phyloP scores from a whole-genome alignment of 2,888 invertebrate species.

The Drosophila nr. perissopoda region DNA sequence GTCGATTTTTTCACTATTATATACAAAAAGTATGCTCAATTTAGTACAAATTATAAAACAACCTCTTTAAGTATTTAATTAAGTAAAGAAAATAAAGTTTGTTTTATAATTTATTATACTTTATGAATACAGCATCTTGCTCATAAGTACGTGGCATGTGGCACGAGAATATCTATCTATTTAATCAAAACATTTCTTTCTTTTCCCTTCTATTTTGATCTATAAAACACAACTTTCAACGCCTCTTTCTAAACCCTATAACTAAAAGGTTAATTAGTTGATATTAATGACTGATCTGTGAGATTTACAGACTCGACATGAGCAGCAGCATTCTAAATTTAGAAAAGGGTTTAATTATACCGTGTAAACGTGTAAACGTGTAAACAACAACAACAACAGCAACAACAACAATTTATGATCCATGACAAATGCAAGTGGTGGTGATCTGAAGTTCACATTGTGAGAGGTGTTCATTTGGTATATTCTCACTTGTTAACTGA shows the following conservation, averaged over 20 bases:
- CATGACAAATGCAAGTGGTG: constrained; percentile 1
- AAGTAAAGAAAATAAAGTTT: not conserved
- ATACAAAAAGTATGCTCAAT: not conserved
- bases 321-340: constrained; percentile 2
- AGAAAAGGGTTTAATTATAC: not conserved
- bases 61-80: not conserved
- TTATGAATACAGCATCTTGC: not conserved
- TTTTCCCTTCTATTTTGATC: not conserved
- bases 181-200: not conserved
- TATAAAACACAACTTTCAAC: not conserved
- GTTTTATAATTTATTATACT: not conserved
- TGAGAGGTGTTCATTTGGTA: constrained; percentile 29
- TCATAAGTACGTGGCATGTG: not conserved
- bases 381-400: no score
- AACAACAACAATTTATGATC: constrained; percentile 27
- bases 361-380: constrained; percentile 24
- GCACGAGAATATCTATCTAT: not conserved
- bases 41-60: not conserved
- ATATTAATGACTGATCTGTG: constrained; percentile 26
- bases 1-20: not conserved
- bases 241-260: not conserved
- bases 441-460: constrained; percentile 4
- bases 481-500: constrained; percentile 45
- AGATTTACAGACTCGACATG: constrained; percentile 2
- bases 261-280: not conserved